Conservation (phyloP, 1,140 invertebrate genomes). For the Cherax destructor region DNA sequence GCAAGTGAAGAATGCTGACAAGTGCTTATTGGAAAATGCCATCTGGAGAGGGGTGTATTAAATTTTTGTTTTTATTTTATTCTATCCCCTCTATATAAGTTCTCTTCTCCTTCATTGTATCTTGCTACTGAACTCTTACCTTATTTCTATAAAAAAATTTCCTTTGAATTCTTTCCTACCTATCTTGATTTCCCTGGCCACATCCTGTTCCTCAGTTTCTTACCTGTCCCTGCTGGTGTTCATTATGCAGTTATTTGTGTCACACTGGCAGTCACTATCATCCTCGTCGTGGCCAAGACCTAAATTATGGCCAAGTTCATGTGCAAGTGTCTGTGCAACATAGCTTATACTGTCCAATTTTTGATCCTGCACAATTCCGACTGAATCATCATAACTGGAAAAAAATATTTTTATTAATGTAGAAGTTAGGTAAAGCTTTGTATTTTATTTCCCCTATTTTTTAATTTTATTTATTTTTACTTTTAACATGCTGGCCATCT, state of each 20-base stretch:
- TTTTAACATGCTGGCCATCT: too few species aligned
- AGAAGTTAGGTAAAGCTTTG: too few species aligned
- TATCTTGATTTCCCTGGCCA: not conserved
- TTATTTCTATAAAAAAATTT: not conserved
- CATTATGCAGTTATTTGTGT: not conserved
- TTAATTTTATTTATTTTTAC: too few species aligned
- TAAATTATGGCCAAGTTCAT: constrained; percentile 5
- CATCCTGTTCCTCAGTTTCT: not conserved
- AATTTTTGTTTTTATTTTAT: too few species aligned
- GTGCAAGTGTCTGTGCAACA: not conserved
- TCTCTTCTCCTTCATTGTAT: not conserved
- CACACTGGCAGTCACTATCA: not conserved
- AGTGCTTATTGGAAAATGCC: too few species aligned
- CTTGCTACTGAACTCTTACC: not conserved
- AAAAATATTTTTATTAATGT: not conserved
- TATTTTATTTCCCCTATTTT: too few species aligned
- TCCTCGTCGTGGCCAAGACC: constrained; percentile 17
- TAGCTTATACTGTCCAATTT: not conserved
- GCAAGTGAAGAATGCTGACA: not conserved
- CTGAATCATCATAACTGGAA: not conserved
- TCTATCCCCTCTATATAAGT: not conserved
- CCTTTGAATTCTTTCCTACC: not conserved
- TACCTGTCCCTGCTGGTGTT: not conserved
- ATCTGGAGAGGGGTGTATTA: too few species aligned
- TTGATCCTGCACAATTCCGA: constrained; percentile 7